Conservation (phyloP, 1,140 invertebrate species). For the Conus ventricosus region DNA sequence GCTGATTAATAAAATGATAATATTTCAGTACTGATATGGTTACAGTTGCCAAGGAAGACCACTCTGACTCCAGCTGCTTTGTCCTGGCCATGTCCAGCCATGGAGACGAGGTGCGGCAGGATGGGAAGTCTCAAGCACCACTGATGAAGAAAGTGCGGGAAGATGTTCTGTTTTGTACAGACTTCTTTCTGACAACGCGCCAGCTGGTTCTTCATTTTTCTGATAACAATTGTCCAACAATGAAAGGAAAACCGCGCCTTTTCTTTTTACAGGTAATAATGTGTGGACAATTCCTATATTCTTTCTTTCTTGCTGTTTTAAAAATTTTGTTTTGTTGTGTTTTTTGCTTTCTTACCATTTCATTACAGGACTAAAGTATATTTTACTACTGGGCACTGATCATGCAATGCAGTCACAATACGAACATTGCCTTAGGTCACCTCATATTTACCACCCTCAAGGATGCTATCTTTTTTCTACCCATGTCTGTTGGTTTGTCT, state of each 20-base stretch:
- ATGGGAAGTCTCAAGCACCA: slow-evolving; percentile 24
- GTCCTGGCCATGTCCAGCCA: slow-evolving; percentile 81
- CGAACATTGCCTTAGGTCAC: too few relatives aligned
- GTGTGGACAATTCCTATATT: too few relatives aligned
- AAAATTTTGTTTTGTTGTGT: too few relatives aligned
- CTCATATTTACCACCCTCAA: too few relatives aligned
- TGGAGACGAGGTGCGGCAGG: slow-evolving; percentile 81
- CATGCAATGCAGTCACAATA: too few relatives aligned
- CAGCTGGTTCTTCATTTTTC: slow-evolving; percentile 89
- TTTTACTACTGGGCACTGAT: too few relatives aligned
- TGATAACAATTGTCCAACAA: slow-evolving; percentile 47
- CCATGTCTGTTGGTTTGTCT: too few relatives aligned
- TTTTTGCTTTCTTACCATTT: too few relatives aligned
- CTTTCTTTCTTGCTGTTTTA: too few relatives aligned
- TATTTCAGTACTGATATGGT: not conserved
- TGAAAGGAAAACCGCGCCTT: slow-evolving; percentile 63
- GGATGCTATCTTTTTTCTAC: too few relatives aligned
- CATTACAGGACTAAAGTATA: too few relatives aligned
- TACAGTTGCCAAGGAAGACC: slow-evolving; percentile 26
- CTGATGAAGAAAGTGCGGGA: slow-evolving; percentile 75
- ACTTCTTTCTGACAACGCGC: slow-evolving; percentile 79
- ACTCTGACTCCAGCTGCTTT: slow-evolving; percentile 48
- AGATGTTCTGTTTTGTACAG: slow-evolving; percentile 79
- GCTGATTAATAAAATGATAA: not conserved
- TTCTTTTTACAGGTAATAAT: slow-evolving; percentile 64